phyloP scores from a whole-genome alignment of 2,797 vertebrate genomes.

The Scomberomorus guttatus region DNA sequence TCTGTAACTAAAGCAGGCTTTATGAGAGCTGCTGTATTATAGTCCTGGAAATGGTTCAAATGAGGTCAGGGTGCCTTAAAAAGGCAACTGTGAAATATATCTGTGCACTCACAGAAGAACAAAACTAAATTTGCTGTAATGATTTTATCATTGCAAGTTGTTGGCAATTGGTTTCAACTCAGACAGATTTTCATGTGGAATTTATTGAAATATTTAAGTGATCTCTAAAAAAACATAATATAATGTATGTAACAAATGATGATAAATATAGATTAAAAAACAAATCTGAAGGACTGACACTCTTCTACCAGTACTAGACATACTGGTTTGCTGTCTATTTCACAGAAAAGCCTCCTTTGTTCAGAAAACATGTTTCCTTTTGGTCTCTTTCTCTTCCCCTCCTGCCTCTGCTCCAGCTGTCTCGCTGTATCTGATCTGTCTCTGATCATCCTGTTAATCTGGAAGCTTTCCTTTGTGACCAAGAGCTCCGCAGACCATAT shows the following conservation, averaged over 20 bases:
- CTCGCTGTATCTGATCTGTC: slow-evolving; percentile 27
- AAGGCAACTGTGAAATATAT: neutral
- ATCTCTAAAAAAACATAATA: neutral
- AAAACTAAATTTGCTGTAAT: slow-evolving; percentile 8
- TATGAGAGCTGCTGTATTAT: slow-evolving; percentile 6
- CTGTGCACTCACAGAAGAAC: neutral
- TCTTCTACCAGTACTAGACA: slow-evolving; percentile 12
- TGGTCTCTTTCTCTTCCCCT: slow-evolving; percentile 22
- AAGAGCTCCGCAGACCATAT: slow-evolving; percentile 2
- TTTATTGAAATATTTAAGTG: slow-evolving; percentile 11
- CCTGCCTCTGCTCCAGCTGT: slow-evolving; percentile 37
- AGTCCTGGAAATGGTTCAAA: slow-evolving; percentile 18
- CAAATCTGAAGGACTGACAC: neutral
- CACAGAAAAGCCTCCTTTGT: slow-evolving; percentile 28
- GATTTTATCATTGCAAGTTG: slow-evolving; percentile 19
- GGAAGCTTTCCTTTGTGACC: slow-evolving; percentile 30
- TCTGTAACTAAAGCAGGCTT: slow-evolving; percentile 16
- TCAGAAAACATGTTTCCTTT: slow-evolving; percentile 37
- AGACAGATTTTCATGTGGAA: neutral
- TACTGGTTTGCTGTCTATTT: slow-evolving; percentile 9
- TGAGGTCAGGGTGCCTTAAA: slow-evolving; percentile 11
- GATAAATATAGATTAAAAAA: neutral
- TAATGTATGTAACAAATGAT: neutral
- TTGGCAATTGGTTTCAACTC: neutral
- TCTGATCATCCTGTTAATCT: slow-evolving; percentile 51